These are phyloP conservation scores for Chlamydotis undulata DNA, from an alignment of 2,113 vertebrate genomes.

Conservation along the genomic window DNA sequence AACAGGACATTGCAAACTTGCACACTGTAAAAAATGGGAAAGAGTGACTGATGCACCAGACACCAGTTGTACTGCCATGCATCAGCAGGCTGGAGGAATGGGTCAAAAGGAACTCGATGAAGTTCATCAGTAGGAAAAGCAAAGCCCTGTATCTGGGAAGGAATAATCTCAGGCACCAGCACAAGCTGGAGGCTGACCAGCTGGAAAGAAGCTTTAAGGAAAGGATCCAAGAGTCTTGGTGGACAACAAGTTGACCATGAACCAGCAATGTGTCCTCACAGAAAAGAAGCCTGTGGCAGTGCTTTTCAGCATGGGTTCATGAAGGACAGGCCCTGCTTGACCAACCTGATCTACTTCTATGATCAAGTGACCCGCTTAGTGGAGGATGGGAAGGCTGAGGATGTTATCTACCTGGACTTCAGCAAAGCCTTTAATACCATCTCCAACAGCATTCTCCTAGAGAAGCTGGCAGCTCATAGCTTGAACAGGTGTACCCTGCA, in stretches of 20 bases:
- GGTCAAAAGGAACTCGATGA: not conserved
- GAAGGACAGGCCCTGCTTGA: too few species aligned
- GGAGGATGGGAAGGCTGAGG: too few species aligned
- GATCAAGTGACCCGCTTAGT: too few species aligned
- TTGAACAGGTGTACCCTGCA: too few species aligned
- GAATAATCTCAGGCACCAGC: not conserved
- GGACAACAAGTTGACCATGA: not conserved
- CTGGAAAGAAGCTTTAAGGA: not conserved
- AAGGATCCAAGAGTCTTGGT: not conserved
- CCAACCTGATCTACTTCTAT: too few species aligned
- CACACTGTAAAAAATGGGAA: not conserved
- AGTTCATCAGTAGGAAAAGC: not conserved
- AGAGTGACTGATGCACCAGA: not conserved
- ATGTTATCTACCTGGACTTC: too few species aligned
- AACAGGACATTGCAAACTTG: not conserved
- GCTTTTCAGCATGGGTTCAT: too few species aligned
- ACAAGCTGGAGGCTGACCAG: not conserved
- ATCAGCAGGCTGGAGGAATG: not conserved
- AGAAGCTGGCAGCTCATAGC: too few species aligned
- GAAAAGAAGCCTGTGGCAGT: not conserved
- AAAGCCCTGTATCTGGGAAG: not conserved
- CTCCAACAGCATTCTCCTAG: too few species aligned
- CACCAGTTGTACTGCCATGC: not conserved
- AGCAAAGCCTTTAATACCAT: too few species aligned
- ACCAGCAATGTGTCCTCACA: rapidly evolving